Percentiles rank a stretch among this genome's conserved stretches.
Conservation (phyloP, 2,113 vertebrate species). For the Thalassarche chlororhynchos region DNA sequence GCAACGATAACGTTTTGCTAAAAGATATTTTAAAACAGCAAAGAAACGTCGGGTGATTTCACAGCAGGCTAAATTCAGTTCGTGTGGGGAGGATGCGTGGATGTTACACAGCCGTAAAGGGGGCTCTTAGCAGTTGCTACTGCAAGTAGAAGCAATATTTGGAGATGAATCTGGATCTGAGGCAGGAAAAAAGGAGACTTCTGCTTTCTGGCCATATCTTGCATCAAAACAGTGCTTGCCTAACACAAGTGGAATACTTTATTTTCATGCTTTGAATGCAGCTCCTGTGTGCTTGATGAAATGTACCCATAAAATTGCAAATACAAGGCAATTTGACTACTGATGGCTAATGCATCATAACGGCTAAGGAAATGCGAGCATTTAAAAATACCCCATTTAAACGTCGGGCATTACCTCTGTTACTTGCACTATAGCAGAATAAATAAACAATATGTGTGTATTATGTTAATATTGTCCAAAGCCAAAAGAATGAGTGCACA, state of each 20-base stretch:
- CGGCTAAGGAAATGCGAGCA: neutral
- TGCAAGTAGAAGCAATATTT: neutral
- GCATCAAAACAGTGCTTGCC: neutral
- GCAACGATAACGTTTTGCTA: neutral
- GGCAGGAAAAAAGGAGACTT: neutral
- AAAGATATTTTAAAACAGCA: neutral
- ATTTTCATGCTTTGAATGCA: constrained; percentile 31
- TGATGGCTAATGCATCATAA: constrained; percentile 63
- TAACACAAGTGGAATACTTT: constrained; percentile 30
- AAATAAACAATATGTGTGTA: constrained; percentile 59
- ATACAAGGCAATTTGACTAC: constrained; percentile 57
- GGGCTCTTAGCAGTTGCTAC: neutral
- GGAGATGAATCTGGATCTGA: neutral
- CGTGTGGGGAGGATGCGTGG: neutral
- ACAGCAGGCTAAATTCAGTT: neutral
- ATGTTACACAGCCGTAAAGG: neutral
- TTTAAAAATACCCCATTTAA: constrained; percentile 39
- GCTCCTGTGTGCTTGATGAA: constrained; percentile 50
- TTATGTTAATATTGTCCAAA: constrained; percentile 23
- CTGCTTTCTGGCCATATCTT: neutral
- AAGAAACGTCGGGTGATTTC: neutral
- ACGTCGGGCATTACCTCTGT: neutral
- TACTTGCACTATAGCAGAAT: neutral
- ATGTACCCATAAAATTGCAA: constrained; percentile 65
- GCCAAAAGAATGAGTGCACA: neutral